These are phyloP conservation scores for Cheilosia vulpina DNA, from an alignment of 2,888 invertebrate genomes.

Conservation along the genomic window DNA sequence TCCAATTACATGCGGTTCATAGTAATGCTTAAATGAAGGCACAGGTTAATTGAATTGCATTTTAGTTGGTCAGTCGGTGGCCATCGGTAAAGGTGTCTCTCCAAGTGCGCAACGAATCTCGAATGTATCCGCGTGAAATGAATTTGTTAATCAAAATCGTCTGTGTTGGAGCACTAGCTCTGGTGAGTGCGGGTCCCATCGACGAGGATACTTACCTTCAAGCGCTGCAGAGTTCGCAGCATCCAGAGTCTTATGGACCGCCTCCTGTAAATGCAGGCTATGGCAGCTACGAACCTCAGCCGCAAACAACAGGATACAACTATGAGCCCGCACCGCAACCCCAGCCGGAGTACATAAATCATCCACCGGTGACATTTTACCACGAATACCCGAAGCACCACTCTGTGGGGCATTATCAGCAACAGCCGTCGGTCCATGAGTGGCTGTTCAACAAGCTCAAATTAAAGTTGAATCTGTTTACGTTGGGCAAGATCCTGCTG, in stretches of 20 bases:
- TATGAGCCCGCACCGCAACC: constrained; percentile 83
- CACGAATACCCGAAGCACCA: constrained; percentile 78
- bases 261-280: constrained; percentile 28
- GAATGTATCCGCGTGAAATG: constrained; percentile 41
- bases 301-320: constrained; percentile 83
- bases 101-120: constrained; percentile 34
- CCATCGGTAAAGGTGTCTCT: constrained; percentile 70
- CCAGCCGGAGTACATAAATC: constrained; percentile 81
- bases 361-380: constrained; percentile 49
- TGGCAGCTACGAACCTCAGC: constrained; percentile 79
- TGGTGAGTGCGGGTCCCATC: constrained; percentile 19
- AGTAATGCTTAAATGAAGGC: constrained; percentile 62
- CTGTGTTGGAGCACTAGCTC: constrained; percentile 39
- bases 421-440: constrained; percentile 80
- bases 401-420: constrained; percentile 83
- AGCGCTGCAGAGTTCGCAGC: constrained; percentile 80
- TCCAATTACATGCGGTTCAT: constrained; percentile 60
- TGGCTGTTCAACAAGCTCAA: constrained; percentile 88
- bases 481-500: constrained; percentile 89
- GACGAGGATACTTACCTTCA: constrained; percentile 80
- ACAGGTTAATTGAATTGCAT: constrained; percentile 56
- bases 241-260: constrained; percentile 69
- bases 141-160: constrained; percentile 37
- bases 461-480: constrained; percentile 88
- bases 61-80: constrained; percentile 74